phyloP scores from a whole-genome alignment of 2,113 vertebrate genomes.

The Erpornis zantholeuca region DNA sequence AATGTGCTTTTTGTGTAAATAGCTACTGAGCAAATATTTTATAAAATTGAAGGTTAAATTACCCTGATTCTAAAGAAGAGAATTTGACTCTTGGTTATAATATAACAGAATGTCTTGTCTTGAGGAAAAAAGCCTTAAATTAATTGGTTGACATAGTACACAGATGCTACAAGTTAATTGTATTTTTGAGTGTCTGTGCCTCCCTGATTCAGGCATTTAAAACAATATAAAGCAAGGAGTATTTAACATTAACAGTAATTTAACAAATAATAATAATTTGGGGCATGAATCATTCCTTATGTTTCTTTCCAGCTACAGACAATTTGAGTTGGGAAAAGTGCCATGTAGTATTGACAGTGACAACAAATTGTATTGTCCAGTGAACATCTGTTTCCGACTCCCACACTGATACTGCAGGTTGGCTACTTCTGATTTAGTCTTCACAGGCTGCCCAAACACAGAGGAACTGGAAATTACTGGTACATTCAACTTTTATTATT shows the following conservation, averaged over 20 bases:
- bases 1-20: background rate
- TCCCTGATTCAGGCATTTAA: slow-evolving; percentile 9
- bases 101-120: background rate
- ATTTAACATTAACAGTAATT: background rate
- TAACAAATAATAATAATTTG: slow-evolving; percentile 37
- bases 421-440: slow-evolving; percentile 53
- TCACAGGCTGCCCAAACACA: slow-evolving; percentile 66
- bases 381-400: slow-evolving; percentile 88
- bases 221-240: slow-evolving; percentile 28
- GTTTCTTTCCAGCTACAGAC: slow-evolving; percentile 76
- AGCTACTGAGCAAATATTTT: background rate
- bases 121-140: background rate
- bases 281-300: slow-evolving; percentile 75
- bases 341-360: slow-evolving; percentile 75
- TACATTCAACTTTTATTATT: slow-evolving; percentile 74
- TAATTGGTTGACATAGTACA: background rate
- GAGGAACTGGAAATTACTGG: slow-evolving; percentile 81
- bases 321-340: slow-evolving; percentile 77
- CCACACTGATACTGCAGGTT: slow-evolving; percentile 72
- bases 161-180: background rate
- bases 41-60: background rate
- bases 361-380: slow-evolving; percentile 77
- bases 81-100: background rate
- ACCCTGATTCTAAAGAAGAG: background rate
- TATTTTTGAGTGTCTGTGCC: background rate